phyloP scores from a whole-genome alignment of 1,140 invertebrate species.

The Aphaenogaster ashmeadi region DNA sequence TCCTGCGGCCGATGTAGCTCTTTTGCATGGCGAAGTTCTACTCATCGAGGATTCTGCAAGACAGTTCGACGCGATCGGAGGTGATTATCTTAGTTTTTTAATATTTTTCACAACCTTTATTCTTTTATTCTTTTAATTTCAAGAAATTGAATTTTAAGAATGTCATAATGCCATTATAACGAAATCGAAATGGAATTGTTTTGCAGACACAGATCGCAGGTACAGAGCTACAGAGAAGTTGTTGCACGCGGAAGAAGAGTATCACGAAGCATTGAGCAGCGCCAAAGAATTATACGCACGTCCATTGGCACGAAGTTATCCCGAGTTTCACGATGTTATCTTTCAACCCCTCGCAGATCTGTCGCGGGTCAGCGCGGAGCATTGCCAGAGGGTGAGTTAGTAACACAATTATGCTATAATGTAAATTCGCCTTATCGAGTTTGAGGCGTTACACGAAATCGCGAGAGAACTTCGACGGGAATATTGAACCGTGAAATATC shows the following conservation, averaged over 20 bases:
- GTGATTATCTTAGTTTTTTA: conserved; percentile 76
- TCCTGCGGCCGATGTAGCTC: conserved; percentile 87
- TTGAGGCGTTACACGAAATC: background rate
- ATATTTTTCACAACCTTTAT: background rate
- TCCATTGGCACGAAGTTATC: conserved; percentile 86
- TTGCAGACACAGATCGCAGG: conserved; percentile 85
- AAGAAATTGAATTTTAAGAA: background rate
- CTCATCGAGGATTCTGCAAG: conserved; percentile 88
- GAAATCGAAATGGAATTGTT: conserved; percentile 11
- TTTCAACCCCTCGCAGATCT: conserved; percentile 87
- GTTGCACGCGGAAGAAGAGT: conserved; percentile 87
- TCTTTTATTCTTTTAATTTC: background rate
- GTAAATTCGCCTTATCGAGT: background rate
- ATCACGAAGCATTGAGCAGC: conserved; percentile 85
- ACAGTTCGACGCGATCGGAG: conserved; percentile 86
- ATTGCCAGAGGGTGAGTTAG: conserved; percentile 86
- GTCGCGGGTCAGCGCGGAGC: conserved; percentile 84
- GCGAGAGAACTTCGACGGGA: background rate
- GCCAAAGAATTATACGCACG: conserved; percentile 87
- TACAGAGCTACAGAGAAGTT: conserved; percentile 86
- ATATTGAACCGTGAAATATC: background rate
- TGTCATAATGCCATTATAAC: background rate
- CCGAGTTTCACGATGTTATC: conserved; percentile 86
- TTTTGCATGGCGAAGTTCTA: conserved; percentile 89
- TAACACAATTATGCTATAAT: background rate